Base-by-base conservation (phyloP, 2,113 vertebrate species). In the Rhea americana region DNA sequence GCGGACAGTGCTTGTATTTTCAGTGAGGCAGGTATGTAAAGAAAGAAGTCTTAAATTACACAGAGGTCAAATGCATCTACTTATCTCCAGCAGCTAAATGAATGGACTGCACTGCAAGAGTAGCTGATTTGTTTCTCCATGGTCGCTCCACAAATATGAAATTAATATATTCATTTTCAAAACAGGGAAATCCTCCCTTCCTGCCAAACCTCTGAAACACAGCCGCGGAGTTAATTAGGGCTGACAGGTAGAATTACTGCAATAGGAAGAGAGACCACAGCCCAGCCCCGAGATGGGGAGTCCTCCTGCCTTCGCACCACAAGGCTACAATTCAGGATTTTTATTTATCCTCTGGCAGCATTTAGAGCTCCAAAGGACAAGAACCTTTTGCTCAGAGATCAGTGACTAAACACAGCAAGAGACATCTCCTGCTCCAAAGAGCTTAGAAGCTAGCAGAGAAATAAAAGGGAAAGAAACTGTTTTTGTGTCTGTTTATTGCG, bases 221-320 rank as follows among this genome's bases (percentile, higher is more conserved):
- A 16, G 55, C 12, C 48, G 51, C 62, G 1, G 26, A 92, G 87
- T 56, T 93, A 94, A 94, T 86, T 3, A 0, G 22, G 15, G 73
- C 87, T 93, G 93, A 90, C 90, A 94, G 82, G 58, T 43, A 90
- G 73, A 93, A 83, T 90, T 86, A 91, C 45, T 78, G 51, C 65
- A 55, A 86, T 62, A 17, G 39, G 37, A 43, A 80, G 71, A 76
- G 51, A 75, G 58, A 75, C 66, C 61, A 5, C 2, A 9, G 37
- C 28, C 47, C 76, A 93, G 45, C 24, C 66, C 30, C 76, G 73
- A 2, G 2, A 53, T 1, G 0, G 20, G 24, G 73, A 78, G 70
- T 70, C 87, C 84, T 93, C 81, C 83, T 3, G 37, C 87, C 74
- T 65, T 67, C 22, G 35, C 85, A 59, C 67, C 51, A 28, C 55